A percentile compares a stretch with the other conserved stretches of the same genome.
phyloP scores from a whole-genome alignment of 2,113 vertebrate species.

The Talpa occidentalis region DNA sequence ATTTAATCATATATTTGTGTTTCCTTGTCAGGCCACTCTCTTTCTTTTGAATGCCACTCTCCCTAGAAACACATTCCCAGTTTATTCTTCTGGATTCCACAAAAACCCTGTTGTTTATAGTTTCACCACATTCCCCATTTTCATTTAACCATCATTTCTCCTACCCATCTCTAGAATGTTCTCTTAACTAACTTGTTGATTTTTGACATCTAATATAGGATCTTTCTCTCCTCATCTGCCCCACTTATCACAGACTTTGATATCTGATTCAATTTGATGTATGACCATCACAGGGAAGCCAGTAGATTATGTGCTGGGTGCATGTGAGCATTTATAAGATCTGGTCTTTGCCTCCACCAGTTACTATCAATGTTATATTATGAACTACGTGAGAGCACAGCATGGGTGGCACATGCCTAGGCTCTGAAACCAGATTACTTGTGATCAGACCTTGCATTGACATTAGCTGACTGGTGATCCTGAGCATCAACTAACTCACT shows the following conservation, averaged over 20 bases:
- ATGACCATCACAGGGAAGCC: neutral
- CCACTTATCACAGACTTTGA: neutral
- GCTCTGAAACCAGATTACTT: neutral
- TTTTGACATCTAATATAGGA: neutral
- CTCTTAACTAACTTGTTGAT: neutral
- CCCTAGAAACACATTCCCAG: neutral
- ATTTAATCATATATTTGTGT: constrained; percentile 27
- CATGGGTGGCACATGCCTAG: too few relatives aligned
- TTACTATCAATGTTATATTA: neutral
- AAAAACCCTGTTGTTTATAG: neutral
- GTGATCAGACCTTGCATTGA: neutral
- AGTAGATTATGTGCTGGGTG: neutral
- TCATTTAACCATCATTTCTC: neutral
- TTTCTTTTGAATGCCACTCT: constrained; percentile 24
- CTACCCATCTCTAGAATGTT: neutral
- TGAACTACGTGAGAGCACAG: neutral
- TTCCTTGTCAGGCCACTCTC: constrained; percentile 1
- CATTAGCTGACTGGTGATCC: neutral
- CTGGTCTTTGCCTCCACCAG: neutral
- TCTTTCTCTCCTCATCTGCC: neutral
- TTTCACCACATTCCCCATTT: neutral
- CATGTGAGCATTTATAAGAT: neutral
- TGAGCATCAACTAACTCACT: neutral
- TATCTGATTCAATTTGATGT: neutral
- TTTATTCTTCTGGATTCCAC: neutral